phyloP scores from a whole-genome alignment of 1,140 invertebrate species.

The Drosophila virilis region DNA sequence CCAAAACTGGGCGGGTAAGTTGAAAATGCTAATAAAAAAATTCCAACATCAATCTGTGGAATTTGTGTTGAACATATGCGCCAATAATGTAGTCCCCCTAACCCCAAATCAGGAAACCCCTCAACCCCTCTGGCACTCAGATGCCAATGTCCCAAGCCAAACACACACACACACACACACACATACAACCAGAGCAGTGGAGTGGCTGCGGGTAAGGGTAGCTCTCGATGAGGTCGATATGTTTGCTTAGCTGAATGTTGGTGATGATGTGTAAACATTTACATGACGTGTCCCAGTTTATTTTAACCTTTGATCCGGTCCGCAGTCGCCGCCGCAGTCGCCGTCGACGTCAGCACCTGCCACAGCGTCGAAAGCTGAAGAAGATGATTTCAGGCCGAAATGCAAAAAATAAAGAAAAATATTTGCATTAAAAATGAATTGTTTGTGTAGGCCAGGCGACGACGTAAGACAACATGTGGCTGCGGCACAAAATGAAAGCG shows the following conservation, averaged over 20 bases:
- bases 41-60: slow-evolving; percentile 83
- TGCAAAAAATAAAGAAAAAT: slow-evolving; percentile 64
- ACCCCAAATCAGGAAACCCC: background rate
- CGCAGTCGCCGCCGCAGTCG: slow-evolving; percentile 17
- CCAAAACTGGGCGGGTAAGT: background rate
- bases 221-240: slow-evolving; percentile 77
- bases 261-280: slow-evolving; percentile 83
- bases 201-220: background rate
- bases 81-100: slow-evolving; percentile 67
- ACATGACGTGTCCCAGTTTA: slow-evolving; percentile 83
- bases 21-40: slow-evolving; percentile 82
- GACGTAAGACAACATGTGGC: slow-evolving; percentile 25
- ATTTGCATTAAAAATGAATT: slow-evolving; percentile 83
- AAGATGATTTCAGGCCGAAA: slow-evolving; percentile 39
- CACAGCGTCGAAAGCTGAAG: slow-evolving; percentile 10
- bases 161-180: slow-evolving; percentile 23
- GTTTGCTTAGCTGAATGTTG: slow-evolving; percentile 83
- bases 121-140: background rate
- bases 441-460: slow-evolving; percentile 70
- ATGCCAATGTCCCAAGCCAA: background rate
- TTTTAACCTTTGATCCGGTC: slow-evolving; percentile 79
- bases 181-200: background rate
- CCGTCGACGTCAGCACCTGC: slow-evolving; percentile 45
- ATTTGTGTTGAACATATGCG: slow-evolving; percentile 82
- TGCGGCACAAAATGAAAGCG: background rate